Conservation (phyloP, 2,888 invertebrate species). For the Cephus spinipes region DNA sequence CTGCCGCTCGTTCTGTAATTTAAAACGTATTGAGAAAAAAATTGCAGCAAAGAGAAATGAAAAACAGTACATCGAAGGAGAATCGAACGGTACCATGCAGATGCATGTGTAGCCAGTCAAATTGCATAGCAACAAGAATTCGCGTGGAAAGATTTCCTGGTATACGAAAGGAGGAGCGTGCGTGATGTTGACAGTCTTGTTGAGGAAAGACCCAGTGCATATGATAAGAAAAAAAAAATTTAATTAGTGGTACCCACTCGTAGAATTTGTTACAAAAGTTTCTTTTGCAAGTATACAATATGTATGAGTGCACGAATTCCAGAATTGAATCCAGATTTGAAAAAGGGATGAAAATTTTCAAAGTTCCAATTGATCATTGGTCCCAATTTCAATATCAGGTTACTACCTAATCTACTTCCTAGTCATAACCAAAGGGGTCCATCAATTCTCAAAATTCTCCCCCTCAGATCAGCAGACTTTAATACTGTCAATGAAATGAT, state of each 20-base stretch:
- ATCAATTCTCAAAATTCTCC: not conserved
- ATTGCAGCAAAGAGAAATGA: too few relatives aligned
- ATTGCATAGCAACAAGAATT: not conserved
- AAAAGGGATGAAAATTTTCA: not conserved
- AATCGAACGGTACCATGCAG: not conserved
- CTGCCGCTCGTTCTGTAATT: not conserved
- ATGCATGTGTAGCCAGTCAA: not conserved
- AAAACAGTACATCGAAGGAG: not conserved
- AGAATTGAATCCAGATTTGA: not conserved
- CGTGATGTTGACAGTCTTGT: not conserved
- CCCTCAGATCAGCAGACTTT: not conserved
- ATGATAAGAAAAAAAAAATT: not conserved
- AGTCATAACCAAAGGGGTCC: not conserved
- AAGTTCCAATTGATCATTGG: not conserved
- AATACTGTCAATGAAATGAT: not conserved
- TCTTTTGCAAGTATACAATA: not conserved
- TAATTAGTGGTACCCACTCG: not conserved
- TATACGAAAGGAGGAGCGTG: not conserved
- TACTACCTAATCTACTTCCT: not conserved
- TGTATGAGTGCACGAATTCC: not conserved
- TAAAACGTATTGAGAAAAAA: not conserved
- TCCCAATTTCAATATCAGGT: not conserved
- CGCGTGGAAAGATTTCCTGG: not conserved
- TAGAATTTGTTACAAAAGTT: too few relatives aligned
- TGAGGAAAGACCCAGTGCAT: not conserved